Evolutionary conservation across 2,888 invertebrate species (phyloP).

Genomic region (Dendrolimus houi): DNA sequence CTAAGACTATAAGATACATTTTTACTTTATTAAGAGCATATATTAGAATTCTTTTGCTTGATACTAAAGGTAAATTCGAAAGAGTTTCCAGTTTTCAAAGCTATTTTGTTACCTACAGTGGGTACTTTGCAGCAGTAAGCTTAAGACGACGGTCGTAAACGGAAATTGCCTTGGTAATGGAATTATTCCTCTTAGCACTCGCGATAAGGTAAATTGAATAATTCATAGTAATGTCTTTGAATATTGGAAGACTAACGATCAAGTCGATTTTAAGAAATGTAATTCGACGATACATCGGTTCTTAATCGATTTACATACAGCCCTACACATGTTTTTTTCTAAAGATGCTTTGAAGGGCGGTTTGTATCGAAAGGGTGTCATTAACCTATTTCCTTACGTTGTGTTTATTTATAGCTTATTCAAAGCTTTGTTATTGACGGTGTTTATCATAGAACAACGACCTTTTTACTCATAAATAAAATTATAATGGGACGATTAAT

Average conservation of each 20-base stretch:
- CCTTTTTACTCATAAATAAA: conserved; percentile 19
- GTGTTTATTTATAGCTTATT: conserved; percentile 49
- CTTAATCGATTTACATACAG: background rate
- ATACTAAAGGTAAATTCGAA: conserved; percentile 62
- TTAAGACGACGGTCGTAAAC: conserved; percentile 42
- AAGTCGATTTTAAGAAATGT: background rate
- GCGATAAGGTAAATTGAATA: conserved; percentile 25
- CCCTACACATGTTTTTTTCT: too few relatives aligned
- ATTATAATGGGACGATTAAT: background rate
- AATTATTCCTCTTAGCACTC: conserved; percentile 37
- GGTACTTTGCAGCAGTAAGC: conserved; percentile 26
- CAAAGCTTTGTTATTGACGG: conserved; percentile 33
- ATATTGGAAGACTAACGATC: conserved; percentile 1
- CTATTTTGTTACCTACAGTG: conserved; percentile 33
- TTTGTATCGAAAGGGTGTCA: conserved; percentile 44
- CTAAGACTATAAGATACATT: conserved; percentile 16
- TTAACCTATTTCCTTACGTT: conserved; percentile 52
- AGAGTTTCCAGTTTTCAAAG: conserved; percentile 55
- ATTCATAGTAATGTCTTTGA: conserved; percentile 4
- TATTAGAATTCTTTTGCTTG: conserved; percentile 25
- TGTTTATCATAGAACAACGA: conserved; percentile 26
- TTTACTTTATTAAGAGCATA: conserved; percentile 6
- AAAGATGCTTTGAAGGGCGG: conserved; percentile 10
- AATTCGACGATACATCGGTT: background rate
- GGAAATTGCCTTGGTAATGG: conserved; percentile 46